Evolutionary conservation across 2,113 vertebrate genomes (phyloP).

Genomic region (Cyphomyrus discorhynchus): DNA sequence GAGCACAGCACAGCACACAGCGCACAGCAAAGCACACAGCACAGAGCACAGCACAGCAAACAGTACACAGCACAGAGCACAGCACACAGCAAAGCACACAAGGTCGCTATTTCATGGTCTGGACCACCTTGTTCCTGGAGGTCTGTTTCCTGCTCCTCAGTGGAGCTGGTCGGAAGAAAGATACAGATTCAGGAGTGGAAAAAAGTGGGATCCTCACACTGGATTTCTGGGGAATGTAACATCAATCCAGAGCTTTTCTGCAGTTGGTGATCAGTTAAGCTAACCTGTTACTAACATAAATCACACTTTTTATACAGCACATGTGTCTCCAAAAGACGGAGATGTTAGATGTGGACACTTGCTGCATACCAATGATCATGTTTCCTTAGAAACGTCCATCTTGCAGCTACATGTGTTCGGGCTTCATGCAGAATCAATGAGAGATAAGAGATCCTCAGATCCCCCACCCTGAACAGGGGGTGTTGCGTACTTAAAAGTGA

Average conservation of each 20-base stretch:
- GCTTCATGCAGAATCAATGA: not conserved
- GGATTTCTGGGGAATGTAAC: too few relatives aligned
- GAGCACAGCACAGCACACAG: too few relatives aligned
- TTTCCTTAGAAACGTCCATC: not conserved
- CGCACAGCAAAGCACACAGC: not conserved
- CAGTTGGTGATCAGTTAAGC: too few relatives aligned
- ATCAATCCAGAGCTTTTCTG: too few relatives aligned
- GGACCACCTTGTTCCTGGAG: not conserved
- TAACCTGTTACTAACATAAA: not conserved
- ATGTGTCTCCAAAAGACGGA: not conserved
- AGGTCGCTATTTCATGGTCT: not conserved
- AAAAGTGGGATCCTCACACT: not conserved
- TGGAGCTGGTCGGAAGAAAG: not conserved
- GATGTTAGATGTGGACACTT: not conserved
- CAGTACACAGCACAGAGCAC: too few relatives aligned
- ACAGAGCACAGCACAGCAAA: too few relatives aligned
- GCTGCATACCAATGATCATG: not conserved
- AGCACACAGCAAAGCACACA: not conserved
- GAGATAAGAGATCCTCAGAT: not conserved
- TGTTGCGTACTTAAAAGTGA: not conserved
- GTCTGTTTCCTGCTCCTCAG: not conserved
- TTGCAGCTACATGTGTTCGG: not conserved
- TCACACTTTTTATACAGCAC: not conserved
- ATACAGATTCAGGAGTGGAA: not conserved
- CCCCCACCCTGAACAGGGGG: not conserved